Evolutionary conservation across 2,888 invertebrate species (phyloP).

Genomic region (Coremacera marginata): DNA sequence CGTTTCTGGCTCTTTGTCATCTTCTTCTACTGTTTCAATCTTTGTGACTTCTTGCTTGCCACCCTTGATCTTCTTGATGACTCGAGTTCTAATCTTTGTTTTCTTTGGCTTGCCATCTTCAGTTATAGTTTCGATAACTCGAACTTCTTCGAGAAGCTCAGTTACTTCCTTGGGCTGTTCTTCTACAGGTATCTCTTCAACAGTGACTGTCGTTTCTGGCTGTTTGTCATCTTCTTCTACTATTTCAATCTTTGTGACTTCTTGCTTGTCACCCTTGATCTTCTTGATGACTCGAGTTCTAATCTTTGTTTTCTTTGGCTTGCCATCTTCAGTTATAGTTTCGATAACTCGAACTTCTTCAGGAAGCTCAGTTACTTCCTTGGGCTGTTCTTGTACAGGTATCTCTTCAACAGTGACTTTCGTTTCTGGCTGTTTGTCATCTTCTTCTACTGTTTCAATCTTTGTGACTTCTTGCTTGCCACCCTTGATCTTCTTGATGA

Average conservation of each 20-base stretch:
- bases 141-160: constrained; percentile 30
- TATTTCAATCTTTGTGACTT: constrained; percentile 34
- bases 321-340: constrained; percentile 1
- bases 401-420: constrained; percentile 2
- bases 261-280: constrained; percentile 29
- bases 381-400: not conserved
- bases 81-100: constrained; percentile 30
- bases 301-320: constrained; percentile 7
- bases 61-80: constrained; percentile 33
- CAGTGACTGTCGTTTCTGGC: constrained; percentile 31
- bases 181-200: constrained; percentile 26
- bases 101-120: constrained; percentile 34
- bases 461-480: constrained; percentile 6
- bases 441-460: constrained; percentile 8
- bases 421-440: not conserved
- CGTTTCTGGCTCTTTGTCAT: constrained; percentile 24
- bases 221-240: constrained; percentile 36
- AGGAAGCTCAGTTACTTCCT: not conserved
- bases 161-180: constrained; percentile 17
- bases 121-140: constrained; percentile 20
- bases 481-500: constrained; percentile 27
- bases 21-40: constrained; percentile 35
- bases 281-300: constrained; percentile 7
- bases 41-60: constrained; percentile 35
- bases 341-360: not conserved